phyloP scores from a whole-genome alignment of 2,113 vertebrate genomes.

The Ictidomys tridecemlineatus region DNA sequence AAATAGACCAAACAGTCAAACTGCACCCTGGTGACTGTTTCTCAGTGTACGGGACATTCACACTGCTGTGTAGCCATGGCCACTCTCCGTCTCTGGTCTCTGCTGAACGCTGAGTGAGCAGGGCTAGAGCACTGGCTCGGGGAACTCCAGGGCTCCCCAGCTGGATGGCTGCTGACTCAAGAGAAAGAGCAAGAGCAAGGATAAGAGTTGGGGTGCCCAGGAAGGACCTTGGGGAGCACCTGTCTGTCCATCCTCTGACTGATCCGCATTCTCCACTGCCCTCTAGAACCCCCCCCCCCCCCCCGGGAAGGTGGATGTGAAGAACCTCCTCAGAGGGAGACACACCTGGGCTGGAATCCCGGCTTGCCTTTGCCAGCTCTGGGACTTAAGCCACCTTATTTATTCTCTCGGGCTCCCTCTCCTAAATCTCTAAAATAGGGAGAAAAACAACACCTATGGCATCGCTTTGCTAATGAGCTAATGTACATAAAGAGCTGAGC shows the following conservation, averaged over 20 bases:
- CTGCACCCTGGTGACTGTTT: too few species aligned
- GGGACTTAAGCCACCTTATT: not conserved
- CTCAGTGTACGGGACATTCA: not conserved
- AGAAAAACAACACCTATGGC: not conserved
- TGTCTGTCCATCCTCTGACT: too few species aligned
- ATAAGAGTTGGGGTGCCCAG: not conserved
- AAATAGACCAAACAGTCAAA: not conserved
- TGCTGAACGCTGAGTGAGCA: not conserved
- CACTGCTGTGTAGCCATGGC: rapidly evolving
- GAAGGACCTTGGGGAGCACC: not conserved
- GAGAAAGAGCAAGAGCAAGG: not conserved
- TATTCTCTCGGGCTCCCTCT: not conserved
- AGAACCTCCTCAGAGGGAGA: not conserved
- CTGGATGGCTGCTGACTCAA: not conserved
- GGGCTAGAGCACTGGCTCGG: rapidly evolving
- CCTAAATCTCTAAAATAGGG: not conserved
- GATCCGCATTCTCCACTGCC: too few species aligned
- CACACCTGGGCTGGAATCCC: not conserved
- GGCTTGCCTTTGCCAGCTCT: not conserved
- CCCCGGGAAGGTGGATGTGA: not conserved
- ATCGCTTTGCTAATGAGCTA: not conserved
- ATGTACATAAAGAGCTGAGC: not conserved
- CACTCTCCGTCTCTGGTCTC: too few species aligned
- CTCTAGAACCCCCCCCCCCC: not conserved
- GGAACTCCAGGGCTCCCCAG: not conserved